A percentile compares a stretch with the other conserved stretches of the same genome.
Conservation (phyloP, 2,888 invertebrate genomes). For the Nemotelus pantherinus region DNA sequence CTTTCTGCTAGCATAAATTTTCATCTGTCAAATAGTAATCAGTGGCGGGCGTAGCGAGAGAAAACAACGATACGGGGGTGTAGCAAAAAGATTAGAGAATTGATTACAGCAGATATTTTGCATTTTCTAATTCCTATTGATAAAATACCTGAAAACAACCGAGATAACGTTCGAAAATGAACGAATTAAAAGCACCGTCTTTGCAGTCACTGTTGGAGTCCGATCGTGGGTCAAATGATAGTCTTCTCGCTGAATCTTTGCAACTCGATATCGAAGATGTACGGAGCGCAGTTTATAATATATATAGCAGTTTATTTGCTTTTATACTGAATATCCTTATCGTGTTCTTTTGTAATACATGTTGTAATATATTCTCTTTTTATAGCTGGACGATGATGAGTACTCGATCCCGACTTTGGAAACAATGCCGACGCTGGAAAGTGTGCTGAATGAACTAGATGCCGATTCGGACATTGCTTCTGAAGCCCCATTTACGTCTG, state of each 20-base stretch:
- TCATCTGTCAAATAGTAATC: too few species aligned
- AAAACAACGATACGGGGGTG: too few species aligned
- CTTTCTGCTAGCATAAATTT: too few species aligned
- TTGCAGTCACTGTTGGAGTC: constrained; percentile 69
- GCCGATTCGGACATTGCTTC: constrained; percentile 71
- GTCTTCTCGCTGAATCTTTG: constrained; percentile 68
- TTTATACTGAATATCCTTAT: too few species aligned
- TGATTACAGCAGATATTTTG: neutral
- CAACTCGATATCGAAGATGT: constrained; percentile 79
- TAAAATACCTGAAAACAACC: neutral
- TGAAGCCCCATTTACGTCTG: constrained; percentile 59
- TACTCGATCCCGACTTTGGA: constrained; percentile 82
- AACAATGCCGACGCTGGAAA: constrained; percentile 80
- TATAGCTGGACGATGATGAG: constrained; percentile 81
- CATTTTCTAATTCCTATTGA: neutral
- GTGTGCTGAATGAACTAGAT: constrained; percentile 80
- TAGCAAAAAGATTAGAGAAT: neutral
- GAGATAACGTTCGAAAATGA: constrained; percentile 26
- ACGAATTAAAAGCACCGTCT: constrained; percentile 61
- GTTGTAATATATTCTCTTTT: neutral
- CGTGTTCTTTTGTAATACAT: too few species aligned
- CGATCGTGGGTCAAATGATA: constrained; percentile 75
- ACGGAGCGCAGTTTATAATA: constrained; percentile 45
- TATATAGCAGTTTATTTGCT: neutral
- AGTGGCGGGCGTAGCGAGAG: too few species aligned